A percentile compares a stretch with the other conserved stretches of the same genome.
Conservation (phyloP, 2,113 vertebrate species). For the Upupa epops region DNA sequence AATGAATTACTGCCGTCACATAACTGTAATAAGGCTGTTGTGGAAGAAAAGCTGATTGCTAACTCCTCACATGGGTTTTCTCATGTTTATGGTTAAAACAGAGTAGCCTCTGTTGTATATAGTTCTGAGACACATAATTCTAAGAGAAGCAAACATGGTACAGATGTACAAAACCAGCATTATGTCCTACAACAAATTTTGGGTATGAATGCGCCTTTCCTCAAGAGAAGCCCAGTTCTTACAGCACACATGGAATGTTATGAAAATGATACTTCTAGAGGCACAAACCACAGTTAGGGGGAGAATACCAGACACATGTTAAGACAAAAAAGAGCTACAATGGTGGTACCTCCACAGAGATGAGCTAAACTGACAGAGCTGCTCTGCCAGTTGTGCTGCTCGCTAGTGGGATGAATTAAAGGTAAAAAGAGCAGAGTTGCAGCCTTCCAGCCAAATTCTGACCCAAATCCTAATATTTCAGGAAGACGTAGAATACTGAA, state of each 20-base stretch:
- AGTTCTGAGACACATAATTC: background rate
- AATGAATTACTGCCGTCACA: background rate
- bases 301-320: conserved; percentile 68
- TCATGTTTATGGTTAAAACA: background rate
- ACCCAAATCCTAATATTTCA: background rate
- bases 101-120: background rate
- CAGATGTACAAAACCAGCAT: accelerated
- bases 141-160: background rate
- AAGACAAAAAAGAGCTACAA: conserved; percentile 67
- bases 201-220: conserved; percentile 45
- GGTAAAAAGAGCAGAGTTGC: accelerated
- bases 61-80: background rate
- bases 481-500: background rate
- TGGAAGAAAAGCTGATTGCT: no score
- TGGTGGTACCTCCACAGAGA: background rate
- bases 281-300: conserved; percentile 65
- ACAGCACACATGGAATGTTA: conserved; percentile 54
- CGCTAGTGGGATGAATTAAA: background rate
- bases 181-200: accelerated
- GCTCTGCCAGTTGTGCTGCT: background rate
- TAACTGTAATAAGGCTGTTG: no score
- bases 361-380: background rate
- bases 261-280: conserved; percentile 51
- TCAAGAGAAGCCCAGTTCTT: conserved; percentile 77
- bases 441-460: background rate